A percentile compares a stretch with the other conserved stretches of the same genome.
Conservation (phyloP, 2,888 invertebrate genomes). For the Baccha elongata region DNA sequence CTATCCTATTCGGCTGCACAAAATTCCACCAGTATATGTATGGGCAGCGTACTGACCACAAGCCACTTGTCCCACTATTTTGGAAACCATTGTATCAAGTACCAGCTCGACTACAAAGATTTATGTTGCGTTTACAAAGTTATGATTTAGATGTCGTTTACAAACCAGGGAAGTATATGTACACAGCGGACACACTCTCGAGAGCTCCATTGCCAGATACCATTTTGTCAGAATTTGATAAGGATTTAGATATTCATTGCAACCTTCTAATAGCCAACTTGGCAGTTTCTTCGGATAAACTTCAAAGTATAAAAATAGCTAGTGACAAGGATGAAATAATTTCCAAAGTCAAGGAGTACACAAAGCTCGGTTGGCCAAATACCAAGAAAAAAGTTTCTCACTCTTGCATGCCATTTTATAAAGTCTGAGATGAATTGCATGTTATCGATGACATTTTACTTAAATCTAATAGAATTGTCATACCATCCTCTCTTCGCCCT, state of each 20-base stretch:
- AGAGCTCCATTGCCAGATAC: too few species aligned
- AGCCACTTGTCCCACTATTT: slow-evolving; percentile 42
- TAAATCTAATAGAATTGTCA: too few species aligned
- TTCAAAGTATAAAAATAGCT: slow-evolving; percentile 28
- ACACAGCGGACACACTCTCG: slow-evolving; percentile 27
- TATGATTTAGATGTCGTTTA: slow-evolving; percentile 17
- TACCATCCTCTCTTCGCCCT: slow-evolving; percentile 28
- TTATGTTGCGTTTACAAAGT: slow-evolving; percentile 29
- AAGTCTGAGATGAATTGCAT: too few species aligned
- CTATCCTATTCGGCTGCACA: neutral
- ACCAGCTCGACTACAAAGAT: slow-evolving; percentile 25
- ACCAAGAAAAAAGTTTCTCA: slow-evolving; percentile 43
- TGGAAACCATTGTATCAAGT: slow-evolving; percentile 17
- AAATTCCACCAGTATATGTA: slow-evolving; percentile 17
- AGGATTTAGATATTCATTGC: slow-evolving; percentile 59
- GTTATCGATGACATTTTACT: too few species aligned
- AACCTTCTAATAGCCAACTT: slow-evolving; percentile 58
- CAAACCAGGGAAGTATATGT: slow-evolving; percentile 33
- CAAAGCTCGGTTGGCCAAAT: slow-evolving; percentile 60
- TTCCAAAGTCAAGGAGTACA: slow-evolving; percentile 48
- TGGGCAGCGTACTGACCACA: slow-evolving; percentile 46
- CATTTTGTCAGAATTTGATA: slow-evolving; percentile 43
- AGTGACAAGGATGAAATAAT: slow-evolving; percentile 23
- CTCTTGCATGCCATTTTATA: slow-evolving; percentile 23
- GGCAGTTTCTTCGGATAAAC: slow-evolving; percentile 31